Conservation (phyloP, 2,113 vertebrate species). For the Accipiter cooperii region DNA sequence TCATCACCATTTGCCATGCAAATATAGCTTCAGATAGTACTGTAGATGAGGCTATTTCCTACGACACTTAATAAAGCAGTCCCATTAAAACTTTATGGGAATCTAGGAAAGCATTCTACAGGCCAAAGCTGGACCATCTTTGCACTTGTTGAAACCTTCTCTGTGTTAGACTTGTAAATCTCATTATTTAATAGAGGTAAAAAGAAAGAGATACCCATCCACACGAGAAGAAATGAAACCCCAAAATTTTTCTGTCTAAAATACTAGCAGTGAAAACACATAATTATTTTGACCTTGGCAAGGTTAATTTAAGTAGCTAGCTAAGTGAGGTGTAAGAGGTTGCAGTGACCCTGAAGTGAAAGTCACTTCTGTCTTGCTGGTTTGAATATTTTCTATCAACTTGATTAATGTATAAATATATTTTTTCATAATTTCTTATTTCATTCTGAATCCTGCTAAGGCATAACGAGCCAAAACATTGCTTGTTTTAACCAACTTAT, state of each 20-base stretch:
- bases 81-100: background rate
- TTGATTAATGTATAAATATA: background rate
- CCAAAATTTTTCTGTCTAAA: background rate
- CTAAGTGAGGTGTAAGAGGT: background rate
- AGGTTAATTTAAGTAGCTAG: background rate
- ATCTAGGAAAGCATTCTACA: background rate
- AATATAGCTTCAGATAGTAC: background rate
- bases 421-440: background rate
- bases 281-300: background rate
- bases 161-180: background rate
- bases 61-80: background rate
- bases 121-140: background rate
- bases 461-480: background rate
- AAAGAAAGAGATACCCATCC: background rate
- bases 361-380: background rate
- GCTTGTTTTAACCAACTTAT: background rate
- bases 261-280: background rate
- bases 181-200: accelerated
- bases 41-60: background rate
- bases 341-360: background rate
- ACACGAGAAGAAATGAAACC: background rate
- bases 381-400: background rate
- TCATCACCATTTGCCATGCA: background rate
- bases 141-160: background rate
- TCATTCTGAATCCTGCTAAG: background rate